phyloP scores from a whole-genome alignment of 2,797 vertebrate genomes.

The Sebastes hubbsi region DNA sequence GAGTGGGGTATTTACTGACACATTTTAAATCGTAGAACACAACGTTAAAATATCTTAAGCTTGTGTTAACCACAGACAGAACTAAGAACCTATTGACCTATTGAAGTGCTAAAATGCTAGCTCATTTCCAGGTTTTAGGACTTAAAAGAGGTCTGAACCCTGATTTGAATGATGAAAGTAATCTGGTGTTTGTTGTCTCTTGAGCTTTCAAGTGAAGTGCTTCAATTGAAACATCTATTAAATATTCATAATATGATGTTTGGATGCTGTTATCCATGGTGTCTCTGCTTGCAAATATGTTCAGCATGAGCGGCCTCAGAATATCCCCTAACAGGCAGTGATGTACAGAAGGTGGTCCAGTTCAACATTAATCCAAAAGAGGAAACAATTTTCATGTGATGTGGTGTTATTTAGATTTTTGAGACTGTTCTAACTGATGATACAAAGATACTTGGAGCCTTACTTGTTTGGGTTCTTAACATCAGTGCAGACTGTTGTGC shows the following conservation, averaged over 20 bases:
- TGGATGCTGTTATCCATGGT: background rate
- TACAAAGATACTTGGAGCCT: background rate
- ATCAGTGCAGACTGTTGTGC: background rate
- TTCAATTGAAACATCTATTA: background rate
- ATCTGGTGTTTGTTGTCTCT: background rate
- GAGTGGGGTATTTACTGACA: no score
- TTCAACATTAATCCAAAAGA: background rate
- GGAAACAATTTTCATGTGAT: background rate
- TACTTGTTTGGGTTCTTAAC: background rate
- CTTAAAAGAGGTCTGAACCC: background rate
- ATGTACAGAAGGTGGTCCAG: background rate
- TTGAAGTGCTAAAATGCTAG: no score
- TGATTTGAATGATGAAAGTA: background rate
- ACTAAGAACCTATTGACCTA: no score
- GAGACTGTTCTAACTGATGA: background rate
- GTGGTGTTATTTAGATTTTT: background rate
- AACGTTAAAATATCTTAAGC: no score
- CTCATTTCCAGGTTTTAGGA: accelerated
- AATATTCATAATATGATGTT: slow-evolving; percentile 18
- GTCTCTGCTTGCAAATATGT: background rate
- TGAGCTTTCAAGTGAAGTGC: background rate
- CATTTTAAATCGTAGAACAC: no score
- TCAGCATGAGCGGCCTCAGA: background rate
- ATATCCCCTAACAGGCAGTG: background rate
- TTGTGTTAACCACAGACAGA: no score